Conservation (phyloP, 2,888 invertebrate species). For the Drosophila pseudotakahashii region DNA sequence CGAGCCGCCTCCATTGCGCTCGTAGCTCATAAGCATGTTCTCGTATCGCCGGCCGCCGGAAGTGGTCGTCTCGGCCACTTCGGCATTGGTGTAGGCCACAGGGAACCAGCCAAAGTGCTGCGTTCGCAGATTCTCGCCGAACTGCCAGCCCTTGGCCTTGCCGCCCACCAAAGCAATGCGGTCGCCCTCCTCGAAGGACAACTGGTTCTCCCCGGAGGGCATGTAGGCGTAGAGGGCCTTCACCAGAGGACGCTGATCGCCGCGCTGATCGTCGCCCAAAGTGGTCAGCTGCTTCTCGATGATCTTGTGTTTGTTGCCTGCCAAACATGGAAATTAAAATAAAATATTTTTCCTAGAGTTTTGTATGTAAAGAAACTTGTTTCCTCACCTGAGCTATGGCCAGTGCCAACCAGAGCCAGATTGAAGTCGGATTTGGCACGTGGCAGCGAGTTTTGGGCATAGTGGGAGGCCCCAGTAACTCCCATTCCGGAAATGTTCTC, state of each 20-base stretch:
- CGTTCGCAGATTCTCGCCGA: slow-evolving; percentile 96
- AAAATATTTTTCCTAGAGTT: no score
- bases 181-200: slow-evolving; percentile 96
- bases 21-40: slow-evolving; percentile 82
- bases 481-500: slow-evolving; percentile 51
- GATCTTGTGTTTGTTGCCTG: slow-evolving; percentile 70
- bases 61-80: slow-evolving; percentile 84
- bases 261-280: slow-evolving; percentile 74
- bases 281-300: slow-evolving; percentile 58
- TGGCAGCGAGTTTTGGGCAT: slow-evolving; percentile 85
- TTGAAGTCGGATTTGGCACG: slow-evolving; percentile 95
- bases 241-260: slow-evolving; percentile 90
- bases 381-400: slow-evolving; percentile 48
- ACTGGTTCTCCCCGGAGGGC: slow-evolving; percentile 94
- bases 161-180: slow-evolving; percentile 94
- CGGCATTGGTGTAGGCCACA: slow-evolving; percentile 95
- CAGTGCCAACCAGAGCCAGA: slow-evolving; percentile 85
- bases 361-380: no score
- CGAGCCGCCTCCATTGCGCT: slow-evolving; percentile 61
- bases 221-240: slow-evolving; percentile 95
- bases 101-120: slow-evolving; percentile 98
- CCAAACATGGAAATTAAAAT: no score
- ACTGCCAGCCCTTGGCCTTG: slow-evolving; percentile 97
- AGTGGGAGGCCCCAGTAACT: slow-evolving; percentile 81
- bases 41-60: slow-evolving; percentile 71